Conservation (phyloP, 2,797 vertebrate genomes). For the Nannoperca obscura region DNA sequence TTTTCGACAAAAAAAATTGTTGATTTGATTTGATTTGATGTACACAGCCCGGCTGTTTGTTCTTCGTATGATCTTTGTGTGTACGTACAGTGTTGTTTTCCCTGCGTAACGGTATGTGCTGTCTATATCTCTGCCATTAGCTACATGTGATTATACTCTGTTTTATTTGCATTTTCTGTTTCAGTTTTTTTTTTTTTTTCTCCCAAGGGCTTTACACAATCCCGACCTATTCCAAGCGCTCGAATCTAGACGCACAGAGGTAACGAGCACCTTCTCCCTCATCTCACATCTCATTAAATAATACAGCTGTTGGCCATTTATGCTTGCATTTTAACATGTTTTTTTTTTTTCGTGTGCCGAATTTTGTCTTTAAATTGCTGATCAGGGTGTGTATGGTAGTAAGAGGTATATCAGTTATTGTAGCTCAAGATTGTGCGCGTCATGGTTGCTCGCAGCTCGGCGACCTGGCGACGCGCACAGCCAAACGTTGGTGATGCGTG, state of each 20-base stretch:
- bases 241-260: conserved; percentile 74
- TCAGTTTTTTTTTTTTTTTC: conserved; percentile 39
- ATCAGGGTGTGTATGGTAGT: conserved; percentile 12
- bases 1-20: conserved; percentile 24
- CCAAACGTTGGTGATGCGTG: conserved; percentile 60
- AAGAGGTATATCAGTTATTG: conserved; percentile 38
- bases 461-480: conserved; percentile 70
- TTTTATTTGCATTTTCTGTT: conserved; percentile 55
- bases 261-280: conserved; percentile 73
- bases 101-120: conserved; percentile 55
- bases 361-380: conserved; percentile 23
- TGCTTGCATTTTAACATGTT: conserved; percentile 16
- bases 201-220: conserved; percentile 70
- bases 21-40: conserved; percentile 35
- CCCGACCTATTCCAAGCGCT: conserved; percentile 64
- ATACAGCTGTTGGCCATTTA: conserved; percentile 13
- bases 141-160: conserved; percentile 51
- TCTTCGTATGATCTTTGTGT: conserved; percentile 47
- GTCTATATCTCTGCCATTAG: conserved; percentile 42
- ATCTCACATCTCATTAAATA: conserved; percentile 46
- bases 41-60: conserved; percentile 48
- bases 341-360: conserved; percentile 12
- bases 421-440: conserved; percentile 70
- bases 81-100: conserved; percentile 41
- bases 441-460: conserved; percentile 68